These are phyloP conservation scores for Tangara arthus DNA, from an alignment of 2,797 vertebrate species.

Conservation along the genomic window DNA sequence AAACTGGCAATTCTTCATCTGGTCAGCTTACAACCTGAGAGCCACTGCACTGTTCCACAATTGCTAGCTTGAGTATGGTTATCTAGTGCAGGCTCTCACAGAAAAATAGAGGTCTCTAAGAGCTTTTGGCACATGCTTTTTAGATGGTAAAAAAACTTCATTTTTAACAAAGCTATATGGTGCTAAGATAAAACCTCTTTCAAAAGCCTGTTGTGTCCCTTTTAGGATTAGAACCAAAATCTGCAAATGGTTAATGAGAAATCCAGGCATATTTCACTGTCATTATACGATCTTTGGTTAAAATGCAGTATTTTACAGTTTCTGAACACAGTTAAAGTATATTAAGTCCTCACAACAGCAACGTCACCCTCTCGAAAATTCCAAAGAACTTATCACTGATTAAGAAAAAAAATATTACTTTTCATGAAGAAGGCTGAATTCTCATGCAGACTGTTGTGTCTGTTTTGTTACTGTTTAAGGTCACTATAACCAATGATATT, in stretches of 20 bases:
- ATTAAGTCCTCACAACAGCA: neutral
- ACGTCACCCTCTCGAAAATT: neutral
- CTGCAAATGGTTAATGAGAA: neutral
- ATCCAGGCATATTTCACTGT: neutral
- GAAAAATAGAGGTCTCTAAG: constrained; percentile 73
- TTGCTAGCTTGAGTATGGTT: constrained; percentile 15
- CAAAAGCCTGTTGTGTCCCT: neutral
- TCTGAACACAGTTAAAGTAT: neutral
- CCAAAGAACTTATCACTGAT: neutral
- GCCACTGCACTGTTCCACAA: constrained; percentile 39
- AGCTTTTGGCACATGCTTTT: constrained; percentile 30
- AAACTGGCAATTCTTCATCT: constrained; percentile 77
- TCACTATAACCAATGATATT: neutral
- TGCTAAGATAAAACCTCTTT: neutral
- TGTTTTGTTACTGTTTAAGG: neutral
- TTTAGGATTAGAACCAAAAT: constrained; percentile 21
- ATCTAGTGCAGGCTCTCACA: constrained; percentile 37
- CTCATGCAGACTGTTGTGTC: neutral
- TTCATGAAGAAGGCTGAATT: neutral
- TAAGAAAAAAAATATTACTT: neutral
- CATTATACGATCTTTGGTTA: neutral
- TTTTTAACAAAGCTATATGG: constrained; percentile 71
- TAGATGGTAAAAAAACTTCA: constrained; percentile 75
- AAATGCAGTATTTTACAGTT: neutral
- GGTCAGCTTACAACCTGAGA: constrained; percentile 50